Evolutionary conservation across 2,113 vertebrate genomes (phyloP).

Genomic region (Indicator indicator): DNA sequence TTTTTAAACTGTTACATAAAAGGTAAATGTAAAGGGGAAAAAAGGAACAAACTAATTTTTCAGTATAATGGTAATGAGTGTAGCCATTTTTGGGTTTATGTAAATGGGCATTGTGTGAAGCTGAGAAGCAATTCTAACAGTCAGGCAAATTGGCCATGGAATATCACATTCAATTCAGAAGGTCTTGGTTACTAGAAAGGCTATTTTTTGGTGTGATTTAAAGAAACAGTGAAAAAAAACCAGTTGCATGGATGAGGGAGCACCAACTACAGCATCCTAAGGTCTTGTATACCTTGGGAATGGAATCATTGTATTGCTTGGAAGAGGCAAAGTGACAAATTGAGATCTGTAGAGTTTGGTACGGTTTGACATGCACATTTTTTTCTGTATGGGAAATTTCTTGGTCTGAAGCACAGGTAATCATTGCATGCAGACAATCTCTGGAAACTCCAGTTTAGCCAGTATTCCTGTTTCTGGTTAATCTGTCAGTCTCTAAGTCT

Average conservation of each 20-base stretch:
- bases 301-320: neutral
- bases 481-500: neutral
- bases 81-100: neutral
- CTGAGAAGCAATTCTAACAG: neutral
- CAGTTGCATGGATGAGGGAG: fast-evolving
- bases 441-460: neutral
- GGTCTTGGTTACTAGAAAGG: neutral
- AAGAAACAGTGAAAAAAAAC: neutral
- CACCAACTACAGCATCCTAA: fast-evolving
- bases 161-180: neutral
- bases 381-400: neutral
- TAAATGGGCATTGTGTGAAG: neutral
- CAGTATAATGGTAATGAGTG: neutral
- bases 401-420: neutral
- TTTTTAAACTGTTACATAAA: neutral
- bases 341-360: neutral
- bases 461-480: neutral
- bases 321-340: neutral
- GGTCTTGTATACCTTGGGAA: neutral
- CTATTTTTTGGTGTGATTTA: neutral
- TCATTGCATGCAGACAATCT: neutral
- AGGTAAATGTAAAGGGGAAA: neutral
- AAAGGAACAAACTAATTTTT: neutral
- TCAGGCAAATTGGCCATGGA: neutral
- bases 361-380: neutral